Percentiles rank a stretch among this genome's conserved stretches.
These are phyloP conservation scores for Epinephelus awoara DNA, from an alignment of 2,797 vertebrate genomes.

Conservation along the genomic window DNA sequence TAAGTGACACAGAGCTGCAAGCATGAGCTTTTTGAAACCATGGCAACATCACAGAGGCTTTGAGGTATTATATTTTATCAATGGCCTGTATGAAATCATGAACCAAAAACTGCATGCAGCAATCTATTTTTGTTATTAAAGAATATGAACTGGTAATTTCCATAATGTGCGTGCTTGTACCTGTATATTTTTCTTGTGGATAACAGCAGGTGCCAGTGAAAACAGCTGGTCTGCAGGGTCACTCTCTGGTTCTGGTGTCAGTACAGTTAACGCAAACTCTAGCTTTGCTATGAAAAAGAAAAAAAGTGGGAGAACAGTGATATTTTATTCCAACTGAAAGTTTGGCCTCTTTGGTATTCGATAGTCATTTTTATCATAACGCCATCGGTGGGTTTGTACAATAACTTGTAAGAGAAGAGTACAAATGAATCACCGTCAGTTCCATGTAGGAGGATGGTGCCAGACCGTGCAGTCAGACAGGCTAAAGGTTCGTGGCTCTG, in stretches of 20 bases:
- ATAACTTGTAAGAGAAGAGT: constrained; percentile 9
- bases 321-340: constrained; percentile 10
- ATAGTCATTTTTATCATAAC: not conserved
- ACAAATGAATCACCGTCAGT: constrained; percentile 83
- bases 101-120: not conserved
- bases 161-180: constrained; percentile 76
- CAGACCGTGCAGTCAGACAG: constrained; percentile 87
- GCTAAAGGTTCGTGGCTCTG: constrained; percentile 86
- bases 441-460: constrained; percentile 84
- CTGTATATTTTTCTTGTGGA: constrained; percentile 90
- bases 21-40: not conserved
- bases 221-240: constrained; percentile 88
- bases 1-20: constrained; percentile 3
- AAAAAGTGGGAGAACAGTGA: not conserved
- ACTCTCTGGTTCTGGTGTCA: constrained; percentile 81
- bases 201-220: constrained; percentile 86
- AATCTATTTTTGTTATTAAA: not conserved
- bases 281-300: constrained; percentile 83
- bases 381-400: constrained; percentile 11
- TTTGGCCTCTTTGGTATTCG: not conserved
- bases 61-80: not conserved
- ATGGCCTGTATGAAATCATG: no score
- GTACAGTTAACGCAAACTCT: constrained; percentile 88
- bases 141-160: not conserved
- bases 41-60: not conserved